These are phyloP conservation scores for Pseudomyrmex sp. DNA, from an alignment of 1,140 invertebrate genomes.

Conservation along the genomic window DNA sequence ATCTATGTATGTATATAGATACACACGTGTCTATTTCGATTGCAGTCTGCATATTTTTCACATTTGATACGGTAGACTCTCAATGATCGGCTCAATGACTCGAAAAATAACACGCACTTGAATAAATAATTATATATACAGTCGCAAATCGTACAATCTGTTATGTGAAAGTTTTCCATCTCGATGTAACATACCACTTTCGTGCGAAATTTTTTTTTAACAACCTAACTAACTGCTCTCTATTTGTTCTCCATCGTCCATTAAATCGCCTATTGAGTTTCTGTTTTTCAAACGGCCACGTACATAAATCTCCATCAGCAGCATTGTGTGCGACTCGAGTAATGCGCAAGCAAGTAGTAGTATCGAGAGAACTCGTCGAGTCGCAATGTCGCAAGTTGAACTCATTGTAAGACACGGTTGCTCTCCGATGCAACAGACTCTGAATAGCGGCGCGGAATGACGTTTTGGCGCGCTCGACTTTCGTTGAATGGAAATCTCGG, in stretches of 20 bases:
- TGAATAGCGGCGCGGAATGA: constrained; percentile 35
- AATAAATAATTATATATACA: background rate
- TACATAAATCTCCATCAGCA: constrained; percentile 62
- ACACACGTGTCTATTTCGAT: background rate
- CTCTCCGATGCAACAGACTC: background rate
- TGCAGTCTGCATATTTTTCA: background rate
- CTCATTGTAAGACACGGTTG: constrained; percentile 24
- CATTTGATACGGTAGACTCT: too few relatives aligned
- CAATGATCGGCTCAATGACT: too few relatives aligned
- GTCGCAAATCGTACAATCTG: too few relatives aligned
- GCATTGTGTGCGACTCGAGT: constrained; percentile 39
- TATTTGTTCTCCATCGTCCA: background rate
- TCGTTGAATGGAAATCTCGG: constrained; percentile 44
- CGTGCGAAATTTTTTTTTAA: too few relatives aligned
- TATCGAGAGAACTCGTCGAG: constrained; percentile 4
- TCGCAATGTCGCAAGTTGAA: constrained; percentile 49
- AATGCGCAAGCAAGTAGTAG: constrained; percentile 7
- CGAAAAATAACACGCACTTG: background rate
- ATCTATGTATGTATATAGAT: background rate
- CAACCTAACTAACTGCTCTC: too few relatives aligned
- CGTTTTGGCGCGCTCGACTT: constrained; percentile 31
- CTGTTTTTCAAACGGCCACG: constrained; percentile 13
- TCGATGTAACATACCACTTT: too few relatives aligned
- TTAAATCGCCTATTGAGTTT: constrained; percentile 8
- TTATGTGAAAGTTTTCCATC: too few relatives aligned